Base-by-base conservation (phyloP, 2,113 vertebrate genomes). In the Climacteris rufus region DNA sequence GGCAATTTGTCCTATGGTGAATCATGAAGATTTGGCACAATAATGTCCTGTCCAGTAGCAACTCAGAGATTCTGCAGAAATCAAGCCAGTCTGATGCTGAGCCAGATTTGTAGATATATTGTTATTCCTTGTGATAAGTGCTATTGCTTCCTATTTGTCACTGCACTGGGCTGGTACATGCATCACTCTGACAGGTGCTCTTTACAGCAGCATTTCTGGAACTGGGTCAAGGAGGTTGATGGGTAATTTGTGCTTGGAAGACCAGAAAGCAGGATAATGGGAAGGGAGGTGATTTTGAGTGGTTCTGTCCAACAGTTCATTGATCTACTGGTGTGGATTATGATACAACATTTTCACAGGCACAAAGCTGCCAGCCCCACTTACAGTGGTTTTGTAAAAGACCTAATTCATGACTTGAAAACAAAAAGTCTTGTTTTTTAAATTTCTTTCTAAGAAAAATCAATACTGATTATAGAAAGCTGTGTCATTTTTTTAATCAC, bases 171-270 rank as follows among this genome's bases (percentile, higher is more conserved):
- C 83, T 83, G 54, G 37, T 31, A 60, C 64, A 78, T 96, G 88
- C 90, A 96, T 95, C 92, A 95, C 79, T 50, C 85, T 96, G 96
- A 92, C 94, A 95, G 81, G 47, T 30, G 87, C 75, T 96, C 91
- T 84, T 95, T 93, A 45, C 7, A 3, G 79, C 79, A 59, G 56
- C 1, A 0, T 10, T 37, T 20, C 93, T 91, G 90, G 18, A 93
- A 22, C 68, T 86, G 42, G 94, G 93, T 90, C 95, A 90, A 71
- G 33, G 24, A 94, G 83, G 60, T 35, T 77, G 90, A 74, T 89
- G 76, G 83, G 83, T 45, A 83, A 89, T 96, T 97, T 95, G 96
- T 94, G 94, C 90, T 90, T 49, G 85, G 85, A 95, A 86, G 88
- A 87, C 90, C 92, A 92, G 90, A 92, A 96, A 96, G 93, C 42